Conservation (phyloP, 2,888 invertebrate species). For the Phyllotreta cruciferae region DNA sequence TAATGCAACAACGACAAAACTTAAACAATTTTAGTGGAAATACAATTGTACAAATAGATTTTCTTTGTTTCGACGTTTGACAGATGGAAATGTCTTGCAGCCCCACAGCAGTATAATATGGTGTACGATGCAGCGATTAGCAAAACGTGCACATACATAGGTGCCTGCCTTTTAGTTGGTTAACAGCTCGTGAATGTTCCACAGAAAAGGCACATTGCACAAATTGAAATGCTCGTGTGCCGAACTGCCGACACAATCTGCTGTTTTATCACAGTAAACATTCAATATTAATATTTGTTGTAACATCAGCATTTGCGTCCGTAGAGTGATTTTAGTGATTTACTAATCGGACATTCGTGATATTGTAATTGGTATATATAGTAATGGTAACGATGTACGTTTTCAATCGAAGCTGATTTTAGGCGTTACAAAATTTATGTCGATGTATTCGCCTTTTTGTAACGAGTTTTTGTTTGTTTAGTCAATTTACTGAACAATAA, state of each 20-base stretch:
- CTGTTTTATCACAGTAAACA: constrained; percentile 61
- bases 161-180: constrained; percentile 61
- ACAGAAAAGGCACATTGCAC: constrained; percentile 60
- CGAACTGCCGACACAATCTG: constrained; percentile 59
- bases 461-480: background rate
- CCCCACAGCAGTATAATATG: constrained; percentile 42
- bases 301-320: constrained; percentile 32
- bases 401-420: constrained; percentile 1
- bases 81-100: constrained; percentile 36
- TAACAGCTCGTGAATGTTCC: constrained; percentile 59
- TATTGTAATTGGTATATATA: background rate
- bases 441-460: constrained; percentile 8
- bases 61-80: constrained; percentile 26
- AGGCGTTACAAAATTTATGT: constrained; percentile 5
- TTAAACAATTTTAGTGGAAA: constrained; percentile 37
- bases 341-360: constrained; percentile 1
- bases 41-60: constrained; percentile 25
- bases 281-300: constrained; percentile 48
- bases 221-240: constrained; percentile 56
- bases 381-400: background rate
- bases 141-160: constrained; percentile 57
- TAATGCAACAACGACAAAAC: constrained; percentile 35
- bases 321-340: constrained; percentile 1
- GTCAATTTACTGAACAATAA: constrained; percentile 81
- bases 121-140: constrained; percentile 42